Conservation (phyloP, 2,888 invertebrate genomes). For the Lycophotia porphyrea region DNA sequence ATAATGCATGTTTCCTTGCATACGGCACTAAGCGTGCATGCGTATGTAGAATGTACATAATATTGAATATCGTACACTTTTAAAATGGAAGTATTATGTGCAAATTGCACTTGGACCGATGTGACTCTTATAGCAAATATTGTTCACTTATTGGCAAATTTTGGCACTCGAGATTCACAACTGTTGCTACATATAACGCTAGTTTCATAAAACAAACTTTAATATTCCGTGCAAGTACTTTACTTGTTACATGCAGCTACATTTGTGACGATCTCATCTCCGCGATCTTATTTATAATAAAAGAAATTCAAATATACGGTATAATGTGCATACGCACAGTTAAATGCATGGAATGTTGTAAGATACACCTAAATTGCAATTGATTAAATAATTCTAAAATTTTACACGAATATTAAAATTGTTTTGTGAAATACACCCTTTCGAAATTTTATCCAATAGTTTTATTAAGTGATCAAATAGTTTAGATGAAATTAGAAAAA, state of each 20-base stretch:
- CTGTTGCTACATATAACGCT: slow-evolving; percentile 62
- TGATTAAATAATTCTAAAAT: slow-evolving; percentile 70
- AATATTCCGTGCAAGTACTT: slow-evolving; percentile 31
- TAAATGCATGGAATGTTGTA: slow-evolving; percentile 84
- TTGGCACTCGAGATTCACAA: slow-evolving; percentile 75
- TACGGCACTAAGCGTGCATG: slow-evolving; percentile 88
- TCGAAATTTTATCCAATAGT: slow-evolving; percentile 78
- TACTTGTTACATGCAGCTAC: slow-evolving; percentile 52
- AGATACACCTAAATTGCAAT: slow-evolving; percentile 76
- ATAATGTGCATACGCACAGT: slow-evolving; percentile 77
- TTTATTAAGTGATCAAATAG: slow-evolving; percentile 79
- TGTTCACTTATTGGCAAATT: slow-evolving; percentile 77
- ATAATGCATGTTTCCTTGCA: slow-evolving; percentile 89
- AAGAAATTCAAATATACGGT: slow-evolving; percentile 69
- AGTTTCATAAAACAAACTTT: slow-evolving; percentile 44
- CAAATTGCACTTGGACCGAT: slow-evolving; percentile 76
- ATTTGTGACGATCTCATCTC: slow-evolving; percentile 65
- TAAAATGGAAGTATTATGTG: slow-evolving; percentile 77
- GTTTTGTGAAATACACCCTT: slow-evolving; percentile 79
- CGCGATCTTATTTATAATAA: slow-evolving; percentile 68
- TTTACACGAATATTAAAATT: slow-evolving; percentile 72
- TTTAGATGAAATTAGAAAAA: slow-evolving; percentile 82
- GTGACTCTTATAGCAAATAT: slow-evolving; percentile 74
- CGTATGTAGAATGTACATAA: slow-evolving; percentile 85
- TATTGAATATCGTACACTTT: slow-evolving; percentile 77